phyloP scores from a whole-genome alignment of 2,888 invertebrate species.

The Mantis religiosa region DNA sequence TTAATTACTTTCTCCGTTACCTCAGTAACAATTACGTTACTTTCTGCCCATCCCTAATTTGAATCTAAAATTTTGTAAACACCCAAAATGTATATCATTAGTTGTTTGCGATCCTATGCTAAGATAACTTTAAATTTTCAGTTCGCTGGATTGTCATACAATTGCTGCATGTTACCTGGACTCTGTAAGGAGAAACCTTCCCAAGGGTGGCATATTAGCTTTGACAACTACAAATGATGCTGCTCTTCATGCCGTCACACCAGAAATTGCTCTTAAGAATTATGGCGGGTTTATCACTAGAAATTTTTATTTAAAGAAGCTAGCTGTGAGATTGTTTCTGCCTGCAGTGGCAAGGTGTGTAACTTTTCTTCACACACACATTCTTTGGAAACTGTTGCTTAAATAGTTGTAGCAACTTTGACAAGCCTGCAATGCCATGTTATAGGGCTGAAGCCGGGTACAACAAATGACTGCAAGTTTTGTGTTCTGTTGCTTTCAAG shows the following conservation, averaged over 20 bases:
- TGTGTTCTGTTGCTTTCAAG: conserved; percentile 34
- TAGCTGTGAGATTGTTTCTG: conserved; percentile 36
- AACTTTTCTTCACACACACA: neutral
- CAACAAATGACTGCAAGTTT: conserved; percentile 36
- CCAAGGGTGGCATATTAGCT: conserved; percentile 36
- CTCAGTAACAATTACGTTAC: too few species aligned
- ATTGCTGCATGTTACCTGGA: conserved; percentile 37
- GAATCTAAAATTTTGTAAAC: too few species aligned
- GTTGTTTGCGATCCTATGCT: neutral
- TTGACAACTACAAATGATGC: conserved; percentile 38
- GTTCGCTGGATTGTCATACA: conserved; percentile 37
- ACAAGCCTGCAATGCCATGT: neutral
- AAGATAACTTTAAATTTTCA: conserved; percentile 21
- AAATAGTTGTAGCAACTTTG: neutral
- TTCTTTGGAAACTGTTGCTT: too few species aligned
- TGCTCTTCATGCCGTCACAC: conserved; percentile 35
- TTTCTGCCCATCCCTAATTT: too few species aligned
- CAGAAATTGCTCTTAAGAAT: conserved; percentile 36
- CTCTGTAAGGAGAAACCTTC: conserved; percentile 35
- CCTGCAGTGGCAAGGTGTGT: conserved; percentile 36
- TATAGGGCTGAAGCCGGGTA: conserved; percentile 36
- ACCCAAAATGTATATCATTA: too few species aligned
- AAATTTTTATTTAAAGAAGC: conserved; percentile 36
- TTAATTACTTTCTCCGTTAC: too few species aligned
- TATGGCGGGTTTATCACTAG: conserved; percentile 37